A percentile compares a stretch with the other conserved stretches of the same genome.
Evolutionary conservation across 2,113 vertebrate genomes (phyloP).

Genomic region (Ailuropoda melanoleuca): DNA sequence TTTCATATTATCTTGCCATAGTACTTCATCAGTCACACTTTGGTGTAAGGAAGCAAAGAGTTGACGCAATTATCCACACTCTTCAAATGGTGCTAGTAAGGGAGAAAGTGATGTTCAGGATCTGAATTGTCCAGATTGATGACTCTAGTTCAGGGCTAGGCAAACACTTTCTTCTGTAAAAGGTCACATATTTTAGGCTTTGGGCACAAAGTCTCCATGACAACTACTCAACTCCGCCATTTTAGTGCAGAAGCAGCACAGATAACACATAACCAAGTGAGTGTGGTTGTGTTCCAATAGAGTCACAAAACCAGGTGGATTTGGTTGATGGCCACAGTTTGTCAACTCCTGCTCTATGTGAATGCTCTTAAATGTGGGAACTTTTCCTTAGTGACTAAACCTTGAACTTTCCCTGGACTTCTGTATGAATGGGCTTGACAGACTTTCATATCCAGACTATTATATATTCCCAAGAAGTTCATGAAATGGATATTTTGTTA

Average conservation of each 20-base stretch:
- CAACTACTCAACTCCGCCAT: background rate
- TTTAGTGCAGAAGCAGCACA: background rate
- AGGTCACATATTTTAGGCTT: background rate
- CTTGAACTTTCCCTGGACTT: slow-evolving; percentile 10
- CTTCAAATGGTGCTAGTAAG: background rate
- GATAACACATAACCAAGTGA: background rate
- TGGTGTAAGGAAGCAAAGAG: background rate
- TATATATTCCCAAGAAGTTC: background rate
- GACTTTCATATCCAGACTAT: background rate
- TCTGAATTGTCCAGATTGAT: background rate
- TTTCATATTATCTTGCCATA: background rate
- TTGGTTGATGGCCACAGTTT: background rate
- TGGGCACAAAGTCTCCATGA: background rate
- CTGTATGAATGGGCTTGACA: background rate
- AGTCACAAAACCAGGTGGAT: background rate
- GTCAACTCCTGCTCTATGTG: background rate
- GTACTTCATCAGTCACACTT: background rate
- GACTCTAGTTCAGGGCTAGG: background rate
- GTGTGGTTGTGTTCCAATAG: background rate
- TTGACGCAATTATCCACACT: background rate
- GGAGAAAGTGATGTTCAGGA: background rate
- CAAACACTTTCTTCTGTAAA: background rate
- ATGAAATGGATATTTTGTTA: background rate
- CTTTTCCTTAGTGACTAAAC: background rate
- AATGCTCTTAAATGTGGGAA: background rate